Percentiles rank a stretch among this genome's conserved stretches.
Evolutionary conservation across 2,888 invertebrate species (phyloP).

Genomic region (Ennomos fuscantarius): DNA sequence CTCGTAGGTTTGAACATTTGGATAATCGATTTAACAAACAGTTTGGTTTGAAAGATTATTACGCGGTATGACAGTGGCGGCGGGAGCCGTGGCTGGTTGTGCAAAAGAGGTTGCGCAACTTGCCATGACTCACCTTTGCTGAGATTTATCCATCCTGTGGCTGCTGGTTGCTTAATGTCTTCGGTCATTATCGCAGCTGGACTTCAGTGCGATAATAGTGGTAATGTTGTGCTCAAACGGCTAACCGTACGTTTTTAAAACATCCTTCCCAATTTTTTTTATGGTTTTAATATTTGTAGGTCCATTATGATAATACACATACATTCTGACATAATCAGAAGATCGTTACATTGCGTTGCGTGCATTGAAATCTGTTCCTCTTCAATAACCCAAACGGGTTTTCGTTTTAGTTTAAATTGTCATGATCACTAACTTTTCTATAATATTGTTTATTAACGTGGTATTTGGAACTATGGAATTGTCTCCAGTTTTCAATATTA

Average conservation of each 20-base stretch:
- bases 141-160: conserved; percentile 66
- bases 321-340: conserved; percentile 3
- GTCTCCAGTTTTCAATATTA: no score
- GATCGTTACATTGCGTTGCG: not conserved
- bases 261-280: conserved; percentile 15
- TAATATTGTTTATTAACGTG: no score
- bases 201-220: conserved; percentile 18
- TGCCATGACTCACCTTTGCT: conserved; percentile 69
- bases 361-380: not conserved
- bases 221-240: conserved; percentile 22
- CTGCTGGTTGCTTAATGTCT: conserved; percentile 63
- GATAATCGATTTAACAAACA: conserved; percentile 44
- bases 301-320: no score
- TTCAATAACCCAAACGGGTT: not conserved
- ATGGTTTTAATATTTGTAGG: conserved; percentile 4
- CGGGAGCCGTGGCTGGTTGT: conserved; percentile 65
- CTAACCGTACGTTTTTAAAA: conserved; percentile 7
- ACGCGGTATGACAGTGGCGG: conserved; percentile 56
- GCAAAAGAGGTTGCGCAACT: conserved; percentile 73
- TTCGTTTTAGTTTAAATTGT: not conserved
- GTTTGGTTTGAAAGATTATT: conserved; percentile 39
- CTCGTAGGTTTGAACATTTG: conserved; percentile 43
- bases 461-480: no score
- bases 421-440: no score
- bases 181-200: conserved; percentile 60